Evolutionary conservation across 2,113 vertebrate genomes (phyloP).

Genomic region (Alethe diademata): DNA sequence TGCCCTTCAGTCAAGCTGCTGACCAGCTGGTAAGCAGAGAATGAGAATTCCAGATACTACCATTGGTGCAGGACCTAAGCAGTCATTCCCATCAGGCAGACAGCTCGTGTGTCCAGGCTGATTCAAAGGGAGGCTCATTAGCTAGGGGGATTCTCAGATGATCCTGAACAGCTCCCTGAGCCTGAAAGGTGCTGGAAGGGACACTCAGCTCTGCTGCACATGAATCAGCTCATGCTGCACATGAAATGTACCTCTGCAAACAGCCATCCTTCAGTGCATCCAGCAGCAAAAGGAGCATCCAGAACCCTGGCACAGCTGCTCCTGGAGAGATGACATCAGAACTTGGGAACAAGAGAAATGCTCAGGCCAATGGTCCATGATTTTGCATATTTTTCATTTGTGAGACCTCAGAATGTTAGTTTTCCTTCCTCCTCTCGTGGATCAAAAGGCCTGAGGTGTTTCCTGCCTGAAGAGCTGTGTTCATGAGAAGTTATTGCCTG

Average conservation of each 20-base stretch:
- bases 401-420: neutral
- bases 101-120: rapidly evolving
- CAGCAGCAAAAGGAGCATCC: neutral
- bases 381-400: neutral
- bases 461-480: neutral
- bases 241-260: neutral
- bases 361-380: neutral
- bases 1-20: neutral
- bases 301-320: neutral
- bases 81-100: neutral
- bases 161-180: neutral
- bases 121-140: neutral
- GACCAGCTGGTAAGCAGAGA: neutral
- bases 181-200: neutral
- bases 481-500: neutral
- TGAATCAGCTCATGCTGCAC: neutral
- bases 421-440: neutral
- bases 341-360: neutral
- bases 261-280: neutral
- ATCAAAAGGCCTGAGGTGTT: neutral
- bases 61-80: neutral
- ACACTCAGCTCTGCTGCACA: neutral
- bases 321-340: neutral
- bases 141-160: neutral
- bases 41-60: neutral